Evolutionary conservation across 2,888 invertebrate species (phyloP).

Genomic region (Oscheius onirici): DNA sequence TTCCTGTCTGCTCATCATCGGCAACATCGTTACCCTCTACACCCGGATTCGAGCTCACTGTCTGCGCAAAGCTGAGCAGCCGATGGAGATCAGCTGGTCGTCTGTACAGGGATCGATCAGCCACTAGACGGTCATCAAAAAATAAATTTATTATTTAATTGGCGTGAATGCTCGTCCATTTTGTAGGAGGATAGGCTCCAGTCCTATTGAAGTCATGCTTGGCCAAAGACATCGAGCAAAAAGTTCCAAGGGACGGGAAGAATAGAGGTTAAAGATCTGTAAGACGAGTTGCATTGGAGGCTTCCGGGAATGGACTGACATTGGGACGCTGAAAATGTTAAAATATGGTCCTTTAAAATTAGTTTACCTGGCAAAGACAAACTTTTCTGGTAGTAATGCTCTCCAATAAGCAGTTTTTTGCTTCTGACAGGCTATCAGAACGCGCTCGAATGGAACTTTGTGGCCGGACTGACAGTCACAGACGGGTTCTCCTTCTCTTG

Average conservation of each 20-base stretch:
- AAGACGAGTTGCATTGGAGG: conserved; percentile 82
- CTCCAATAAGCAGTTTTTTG: conserved; percentile 5
- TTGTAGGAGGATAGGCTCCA: conserved; percentile 80
- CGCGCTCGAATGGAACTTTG: conserved; percentile 89
- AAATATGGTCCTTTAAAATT: conserved; percentile 26
- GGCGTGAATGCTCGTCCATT: background rate
- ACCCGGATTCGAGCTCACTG: background rate
- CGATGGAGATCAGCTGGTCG: background rate
- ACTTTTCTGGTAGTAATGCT: conserved; percentile 22
- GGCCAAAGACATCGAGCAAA: conserved; percentile 91
- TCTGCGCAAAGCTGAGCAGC: background rate
- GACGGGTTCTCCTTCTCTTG: conserved; percentile 79
- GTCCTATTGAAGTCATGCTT: conserved; percentile 85
- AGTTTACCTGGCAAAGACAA: conserved; percentile 38
- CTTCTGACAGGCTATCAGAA: conserved; percentile 78
- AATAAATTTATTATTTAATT: conserved; percentile 2
- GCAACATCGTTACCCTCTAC: background rate
- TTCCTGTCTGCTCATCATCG: background rate
- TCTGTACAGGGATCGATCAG: background rate
- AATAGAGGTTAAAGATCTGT: conserved; percentile 72
- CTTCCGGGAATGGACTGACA: conserved; percentile 92
- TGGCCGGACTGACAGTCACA: conserved; percentile 78
- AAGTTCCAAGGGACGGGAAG: conserved; percentile 79
- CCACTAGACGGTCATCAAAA: background rate
- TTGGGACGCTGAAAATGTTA: conserved; percentile 76